Conservation (phyloP, 2,797 vertebrate species). For the Poeciliopsis turneri region DNA sequence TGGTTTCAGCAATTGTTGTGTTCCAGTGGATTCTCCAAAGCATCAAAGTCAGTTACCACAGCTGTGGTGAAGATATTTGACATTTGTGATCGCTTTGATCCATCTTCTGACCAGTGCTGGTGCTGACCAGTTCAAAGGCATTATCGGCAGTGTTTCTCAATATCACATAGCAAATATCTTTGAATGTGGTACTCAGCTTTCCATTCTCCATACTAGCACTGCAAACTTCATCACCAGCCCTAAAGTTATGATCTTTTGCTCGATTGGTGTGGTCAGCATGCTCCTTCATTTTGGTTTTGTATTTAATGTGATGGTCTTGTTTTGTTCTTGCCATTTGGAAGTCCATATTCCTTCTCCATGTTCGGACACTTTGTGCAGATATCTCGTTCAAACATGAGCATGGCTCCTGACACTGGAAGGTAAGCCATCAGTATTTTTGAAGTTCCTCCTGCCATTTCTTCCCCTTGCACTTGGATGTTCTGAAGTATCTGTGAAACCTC, state of each 20-base stretch:
- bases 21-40: neutral
- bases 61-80: neutral
- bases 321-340: neutral
- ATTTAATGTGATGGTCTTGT: neutral
- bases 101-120: neutral
- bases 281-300: neutral
- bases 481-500: slow-evolving; percentile 7
- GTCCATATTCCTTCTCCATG: neutral
- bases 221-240: neutral
- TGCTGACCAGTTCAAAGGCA: neutral
- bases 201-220: neutral
- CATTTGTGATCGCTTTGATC: neutral
- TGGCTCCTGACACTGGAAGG: neutral
- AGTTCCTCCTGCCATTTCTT: neutral
- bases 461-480: neutral
- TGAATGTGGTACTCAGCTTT: slow-evolving; percentile 2
- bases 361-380: neutral
- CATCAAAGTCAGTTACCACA: no score
- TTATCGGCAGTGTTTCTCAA: slow-evolving; percentile 13
- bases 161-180: neutral
- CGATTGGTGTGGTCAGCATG: neutral
- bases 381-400: neutral
- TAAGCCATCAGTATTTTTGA: neutral
- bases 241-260: neutral
- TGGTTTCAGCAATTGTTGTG: neutral